Evolutionary conservation across 2,888 invertebrate species (phyloP), one percentile per base, ranked within the genome.

Genomic region (Temnothorax ravouxi): DNA sequence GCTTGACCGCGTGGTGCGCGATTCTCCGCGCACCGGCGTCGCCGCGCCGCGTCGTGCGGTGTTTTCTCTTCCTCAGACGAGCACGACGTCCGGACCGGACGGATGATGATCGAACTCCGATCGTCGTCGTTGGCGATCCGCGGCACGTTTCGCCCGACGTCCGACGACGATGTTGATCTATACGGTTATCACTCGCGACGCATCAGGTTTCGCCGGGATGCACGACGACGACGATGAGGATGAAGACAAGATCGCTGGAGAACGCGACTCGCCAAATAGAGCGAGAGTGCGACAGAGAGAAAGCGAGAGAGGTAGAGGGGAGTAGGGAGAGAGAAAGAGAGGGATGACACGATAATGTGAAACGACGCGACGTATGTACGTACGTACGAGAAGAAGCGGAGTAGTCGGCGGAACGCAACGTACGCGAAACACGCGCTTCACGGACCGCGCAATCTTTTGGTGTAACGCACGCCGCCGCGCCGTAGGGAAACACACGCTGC

Each of bases 341-440:
- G 50, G n/a, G 29, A 59, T 72, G 52, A 50, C 21, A 64, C 76
- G 61, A 66, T 11, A 64, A 77, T 52, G 71, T 29, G 67, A 64
- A 82, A 52, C 64, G 56, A 81, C 67, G 74, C 59, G 72, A 83
- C 69, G 81, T 64, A 88, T 83, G 81, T 64, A 89, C 84, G 83
- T 62, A 75, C 77, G 76, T 72, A 71, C 64, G 83, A 59, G 83
- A 85, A 75, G 85, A 89, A 67, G 74, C 64, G 72, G 66, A 69
- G 79, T 47, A 69, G 69, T 18, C 54, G 81, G 69, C 61, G 52
- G 72, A 81, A 74, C 76, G 64, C 62, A 62, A 79, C 83, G 90
- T 85, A 90, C 90, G 88, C 87, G 86, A 86, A 90, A 89, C 89
- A 90, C 89, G 90, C 90, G 90, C 87, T 90, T 83, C 87, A 85